Conservation (phyloP, 2,888 invertebrate genomes). For the Campopleginae sp. region DNA sequence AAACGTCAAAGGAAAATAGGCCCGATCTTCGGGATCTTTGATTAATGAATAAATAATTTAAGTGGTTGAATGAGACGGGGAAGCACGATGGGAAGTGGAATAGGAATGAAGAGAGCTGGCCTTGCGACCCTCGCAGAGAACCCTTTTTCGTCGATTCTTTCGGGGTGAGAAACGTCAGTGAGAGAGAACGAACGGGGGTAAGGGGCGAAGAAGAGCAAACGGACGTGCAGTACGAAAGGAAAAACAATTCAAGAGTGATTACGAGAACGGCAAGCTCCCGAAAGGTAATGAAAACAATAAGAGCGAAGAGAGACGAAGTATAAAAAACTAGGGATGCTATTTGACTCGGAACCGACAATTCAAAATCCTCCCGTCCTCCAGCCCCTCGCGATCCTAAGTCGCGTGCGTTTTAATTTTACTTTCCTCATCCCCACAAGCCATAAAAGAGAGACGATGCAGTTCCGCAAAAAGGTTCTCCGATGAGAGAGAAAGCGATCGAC, state of each 20-base stretch:
- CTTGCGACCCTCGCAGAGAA: slow-evolving; percentile 41
- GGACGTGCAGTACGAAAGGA: slow-evolving; percentile 58
- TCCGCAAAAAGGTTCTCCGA: slow-evolving; percentile 24
- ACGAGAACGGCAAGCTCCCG: slow-evolving; percentile 66
- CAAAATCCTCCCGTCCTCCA: slow-evolving; percentile 31
- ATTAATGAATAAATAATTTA: slow-evolving; percentile 70
- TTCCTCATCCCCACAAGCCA: slow-evolving; percentile 68
- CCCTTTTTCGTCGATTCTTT: slow-evolving; percentile 67
- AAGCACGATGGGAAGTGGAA: slow-evolving; percentile 3
- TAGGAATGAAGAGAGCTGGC: slow-evolving; percentile 27
- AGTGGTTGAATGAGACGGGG: slow-evolving; percentile 68
- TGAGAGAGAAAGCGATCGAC: slow-evolving; percentile 61
- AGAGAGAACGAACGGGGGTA: slow-evolving; percentile 25
- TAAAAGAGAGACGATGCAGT: slow-evolving; percentile 25
- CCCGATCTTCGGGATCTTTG: slow-evolving; percentile 53
- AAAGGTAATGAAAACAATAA: slow-evolving; percentile 73
- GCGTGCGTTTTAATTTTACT: slow-evolving; percentile 80
- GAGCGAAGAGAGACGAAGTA: slow-evolving; percentile 18
- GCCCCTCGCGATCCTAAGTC: slow-evolving; percentile 58
- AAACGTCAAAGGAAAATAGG: slow-evolving; percentile 10
- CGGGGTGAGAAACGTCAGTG: slow-evolving; percentile 70
- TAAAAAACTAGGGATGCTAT: slow-evolving; percentile 60
- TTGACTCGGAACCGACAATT: slow-evolving; percentile 39
- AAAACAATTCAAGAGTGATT: slow-evolving; percentile 77
- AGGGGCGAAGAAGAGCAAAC: background rate